Conservation (phyloP, 1,140 invertebrate genomes). For the Gyrodactylus bullatarudis region DNA sequence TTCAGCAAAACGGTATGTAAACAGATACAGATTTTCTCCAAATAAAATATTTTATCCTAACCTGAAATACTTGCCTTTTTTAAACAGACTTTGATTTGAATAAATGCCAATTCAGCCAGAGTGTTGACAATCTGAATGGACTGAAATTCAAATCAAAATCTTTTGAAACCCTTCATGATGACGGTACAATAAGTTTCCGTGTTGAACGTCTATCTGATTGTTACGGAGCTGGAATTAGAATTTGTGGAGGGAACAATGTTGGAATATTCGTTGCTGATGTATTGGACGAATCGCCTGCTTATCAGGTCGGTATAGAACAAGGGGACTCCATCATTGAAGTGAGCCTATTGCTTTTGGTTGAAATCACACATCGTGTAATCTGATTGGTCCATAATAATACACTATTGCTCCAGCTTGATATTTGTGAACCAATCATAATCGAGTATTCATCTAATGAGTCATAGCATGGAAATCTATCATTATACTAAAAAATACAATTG, state of each 20-base stretch:
- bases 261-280: not conserved
- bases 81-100: not conserved
- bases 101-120: not conserved
- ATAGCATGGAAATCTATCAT: not conserved
- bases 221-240: not conserved
- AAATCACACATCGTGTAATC: too few relatives aligned
- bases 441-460: too few relatives aligned
- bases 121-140: not conserved
- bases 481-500: not conserved
- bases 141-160: not conserved
- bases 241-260: not conserved
- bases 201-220: not conserved
- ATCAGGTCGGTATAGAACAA: not conserved
- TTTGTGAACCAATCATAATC: too few relatives aligned
- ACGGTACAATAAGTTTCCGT: not conserved
- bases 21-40: too few relatives aligned
- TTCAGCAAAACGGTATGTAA: too few relatives aligned
- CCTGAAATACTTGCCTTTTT: too few relatives aligned
- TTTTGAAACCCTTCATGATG: not conserved
- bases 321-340: not conserved
- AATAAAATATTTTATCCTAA: too few relatives aligned
- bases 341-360: too few relatives aligned
- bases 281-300: not conserved
- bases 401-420: too few relatives aligned
- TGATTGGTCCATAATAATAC: too few relatives aligned